Base-by-base conservation (phyloP, 2,113 vertebrate species). In the Cettia cetti region DNA sequence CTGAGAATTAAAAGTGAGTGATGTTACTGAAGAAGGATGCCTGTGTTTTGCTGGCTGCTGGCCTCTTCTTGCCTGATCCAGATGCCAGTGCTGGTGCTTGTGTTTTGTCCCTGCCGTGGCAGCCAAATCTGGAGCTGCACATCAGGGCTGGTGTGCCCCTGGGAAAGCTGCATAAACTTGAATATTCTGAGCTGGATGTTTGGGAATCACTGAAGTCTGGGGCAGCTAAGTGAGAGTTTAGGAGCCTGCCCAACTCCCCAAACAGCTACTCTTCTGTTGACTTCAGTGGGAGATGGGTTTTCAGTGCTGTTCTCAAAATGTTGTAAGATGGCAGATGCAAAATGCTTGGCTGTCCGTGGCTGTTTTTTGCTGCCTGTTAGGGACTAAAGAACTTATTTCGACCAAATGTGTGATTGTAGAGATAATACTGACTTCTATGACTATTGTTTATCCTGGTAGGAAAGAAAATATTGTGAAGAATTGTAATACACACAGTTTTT, bases 71-170 rank as follows among this genome's bases (percentile, higher is more conserved):
- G 49, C 40, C 72, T 2, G 5, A 27, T 80, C 30, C 49, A 82
- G 37, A 15, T 11, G 1, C 7, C 4, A 69, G n/a, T 15, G 19
- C 13, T 39, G 44, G 24, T 77, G 64, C 44, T 63, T 1, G 1
- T 1, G 2, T 33, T 77, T 33, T 12, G 1, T 64, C 16, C 45
- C 50, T 1, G 39, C 64, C 0, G 0, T 49, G 72, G 72, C 53
- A 52, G 76, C 56, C 42, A 20, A 28, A 13, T 40, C 57, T 49
- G 37, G 45, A 37, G 57, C 70, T 5, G 3, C 2, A 3, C 6
- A 28, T 31, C 52, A 49, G 40, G 53, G 27, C 54, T 85, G 72
- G 18, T 4, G 11, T 3, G 0, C 49, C n/a, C 65, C 15, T 0
- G 0, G 30, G 37, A 22, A 8, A n/a, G 39, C 4, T 1, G 0